A percentile compares a stretch with the other conserved stretches of the same genome.
phyloP scores from a whole-genome alignment of 1,140 invertebrate genomes.

The Philopotamus ludificatus region DNA sequence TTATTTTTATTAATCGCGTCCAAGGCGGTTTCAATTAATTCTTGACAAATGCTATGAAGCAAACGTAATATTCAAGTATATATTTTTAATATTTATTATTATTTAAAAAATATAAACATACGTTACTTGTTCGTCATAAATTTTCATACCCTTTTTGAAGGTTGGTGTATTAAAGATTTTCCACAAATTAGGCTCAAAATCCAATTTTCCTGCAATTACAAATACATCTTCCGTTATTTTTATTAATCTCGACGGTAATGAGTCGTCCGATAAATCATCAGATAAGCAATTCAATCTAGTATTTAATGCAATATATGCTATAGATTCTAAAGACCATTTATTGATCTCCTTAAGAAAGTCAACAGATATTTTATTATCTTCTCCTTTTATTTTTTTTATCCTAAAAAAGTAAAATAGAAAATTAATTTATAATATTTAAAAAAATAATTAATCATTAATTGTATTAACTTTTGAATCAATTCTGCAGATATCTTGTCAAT shows the following conservation, averaged over 20 bases:
- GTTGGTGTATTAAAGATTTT: constrained; percentile 59
- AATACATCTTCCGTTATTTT: constrained; percentile 63
- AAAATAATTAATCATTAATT: constrained; percentile 3
- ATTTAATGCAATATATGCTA: constrained; percentile 67
- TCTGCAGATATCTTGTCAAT: neutral
- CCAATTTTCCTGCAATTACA: constrained; percentile 57
- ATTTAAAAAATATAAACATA: constrained; percentile 41
- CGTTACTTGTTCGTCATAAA: constrained; percentile 51
- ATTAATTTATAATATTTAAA: neutral
- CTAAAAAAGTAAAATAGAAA: constrained; percentile 43
- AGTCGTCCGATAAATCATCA: constrained; percentile 53
- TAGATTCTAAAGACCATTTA: constrained; percentile 69
- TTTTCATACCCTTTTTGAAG: constrained; percentile 57
- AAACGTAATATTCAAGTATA: too few relatives aligned
- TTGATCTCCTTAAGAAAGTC: constrained; percentile 64
- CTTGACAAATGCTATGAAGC: constrained; percentile 43
- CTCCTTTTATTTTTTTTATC: constrained; percentile 55
- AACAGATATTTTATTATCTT: constrained; percentile 56
- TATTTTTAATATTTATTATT: neutral
- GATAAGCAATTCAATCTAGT: constrained; percentile 62
- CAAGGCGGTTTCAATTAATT: constrained; percentile 48
- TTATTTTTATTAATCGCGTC: constrained; percentile 41
- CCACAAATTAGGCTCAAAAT: constrained; percentile 64
- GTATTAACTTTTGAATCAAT: constrained; percentile 17
- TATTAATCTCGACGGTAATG: constrained; percentile 60